Conservation (phyloP, 2,797 vertebrate genomes). For the Spheniscus humboldti region DNA sequence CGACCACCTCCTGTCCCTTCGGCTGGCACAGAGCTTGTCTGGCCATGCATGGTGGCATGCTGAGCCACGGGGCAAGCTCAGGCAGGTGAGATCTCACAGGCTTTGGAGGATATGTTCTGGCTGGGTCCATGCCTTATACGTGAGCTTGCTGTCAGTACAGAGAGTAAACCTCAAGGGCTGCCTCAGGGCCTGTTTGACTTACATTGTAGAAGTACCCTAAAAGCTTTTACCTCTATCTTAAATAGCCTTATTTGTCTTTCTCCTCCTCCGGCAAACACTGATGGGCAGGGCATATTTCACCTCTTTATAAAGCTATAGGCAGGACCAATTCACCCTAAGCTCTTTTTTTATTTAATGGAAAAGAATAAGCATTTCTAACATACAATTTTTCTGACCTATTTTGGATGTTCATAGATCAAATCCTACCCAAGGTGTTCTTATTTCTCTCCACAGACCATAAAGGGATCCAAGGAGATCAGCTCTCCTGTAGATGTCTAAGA, state of each 20-base stretch:
- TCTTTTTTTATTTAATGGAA: neutral
- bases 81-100: neutral
- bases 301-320: neutral
- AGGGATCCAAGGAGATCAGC: neutral
- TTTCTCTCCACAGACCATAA: neutral
- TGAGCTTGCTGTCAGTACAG: neutral
- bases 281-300: neutral
- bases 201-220: neutral
- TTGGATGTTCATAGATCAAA: neutral
- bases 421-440: neutral
- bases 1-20: rapidly evolving
- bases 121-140: neutral
- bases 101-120: neutral
- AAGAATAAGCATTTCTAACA: neutral
- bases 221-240: neutral
- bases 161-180: neutral
- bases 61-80: neutral
- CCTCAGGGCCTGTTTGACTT: neutral
- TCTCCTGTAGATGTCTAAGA: neutral
- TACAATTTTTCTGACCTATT: neutral
- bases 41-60: neutral
- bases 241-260: neutral
- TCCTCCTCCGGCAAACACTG: neutral
- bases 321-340: neutral
- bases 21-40: neutral